Evolutionary conservation across 2,797 vertebrate species (phyloP), one percentile per base, ranked within the genome.

Genomic region (Epinephelus awoara): DNA sequence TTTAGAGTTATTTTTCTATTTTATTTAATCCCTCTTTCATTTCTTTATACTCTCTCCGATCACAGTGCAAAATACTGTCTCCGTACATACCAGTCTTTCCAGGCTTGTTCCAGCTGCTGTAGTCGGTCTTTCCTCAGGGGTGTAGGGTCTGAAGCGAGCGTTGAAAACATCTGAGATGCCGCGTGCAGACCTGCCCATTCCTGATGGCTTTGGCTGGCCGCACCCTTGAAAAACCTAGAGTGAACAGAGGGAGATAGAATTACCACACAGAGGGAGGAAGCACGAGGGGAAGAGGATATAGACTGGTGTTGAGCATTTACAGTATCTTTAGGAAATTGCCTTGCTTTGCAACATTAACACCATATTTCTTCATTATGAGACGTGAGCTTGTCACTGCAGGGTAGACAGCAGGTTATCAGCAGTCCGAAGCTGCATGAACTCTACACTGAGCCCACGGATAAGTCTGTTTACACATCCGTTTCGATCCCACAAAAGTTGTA

Each of bases 161-260:
- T 92, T 98, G 82, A 98, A 97, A 44, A 96, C 96, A 72, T 98
- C 97, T 15, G 97, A 95, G 89, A 96, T 95, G 10, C 97, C 97
- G 3, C 98, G 97, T 6, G 96, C 93, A 47, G 96, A 96, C 80
- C 98, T 95, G 77, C 97, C 94, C 10, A 95, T 93, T 77, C 96
- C 96, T 50, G 93, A 94, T 13, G 96, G 94, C 92, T 99, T 99
- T 21, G 97, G 98, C 42, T 98, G 96, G 54, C 98, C 98, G 80
- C 98, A 99, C 74, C 96, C 96, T 89, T 98, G 96, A 89, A 99
- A 99, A 77, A 99, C 97, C 98, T 99, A 75, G 58, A 85, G 85
- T 64, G 50, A 89, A 50, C 23, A 54, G 10, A 49, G 42, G 38
- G 29, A 40, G 54, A 69, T 21, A 62, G 4, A 62, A 47, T 89